Evolutionary conservation across 2,888 invertebrate genomes (phyloP).

Genomic region (Xanthorhoe spadicearia): DNA sequence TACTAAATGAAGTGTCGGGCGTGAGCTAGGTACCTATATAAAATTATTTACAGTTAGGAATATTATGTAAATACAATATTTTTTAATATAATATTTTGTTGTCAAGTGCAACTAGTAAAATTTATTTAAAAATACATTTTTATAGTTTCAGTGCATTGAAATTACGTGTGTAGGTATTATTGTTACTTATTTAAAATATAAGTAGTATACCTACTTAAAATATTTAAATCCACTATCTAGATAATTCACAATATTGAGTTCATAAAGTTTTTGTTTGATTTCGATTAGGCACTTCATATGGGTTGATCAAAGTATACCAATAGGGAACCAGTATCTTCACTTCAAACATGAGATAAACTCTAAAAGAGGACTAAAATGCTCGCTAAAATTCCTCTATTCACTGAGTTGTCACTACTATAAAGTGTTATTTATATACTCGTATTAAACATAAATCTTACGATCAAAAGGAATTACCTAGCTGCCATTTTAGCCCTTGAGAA

Average conservation of each 20-base stretch:
- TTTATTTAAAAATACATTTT: conserved; percentile 19
- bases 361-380: too few relatives aligned
- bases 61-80: too few relatives aligned
- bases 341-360: not conserved
- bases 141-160: conserved; percentile 14
- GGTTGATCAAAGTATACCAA: conserved; percentile 14
- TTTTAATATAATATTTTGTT: conserved; percentile 22
- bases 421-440: too few relatives aligned
- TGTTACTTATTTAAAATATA: not conserved
- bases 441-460: too few relatives aligned
- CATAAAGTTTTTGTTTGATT: conserved; percentile 7
- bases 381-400: too few relatives aligned
- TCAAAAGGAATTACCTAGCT: too few relatives aligned
- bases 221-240: not conserved
- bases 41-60: conserved; percentile 30
- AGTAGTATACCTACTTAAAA: not conserved
- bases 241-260: conserved; percentile 2
- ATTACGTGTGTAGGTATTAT: conserved; percentile 12
- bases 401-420: too few relatives aligned
- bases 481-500: too few relatives aligned
- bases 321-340: conserved; percentile 19
- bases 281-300: conserved; percentile 3
- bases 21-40: conserved; percentile 30
- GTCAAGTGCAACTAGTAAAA: conserved; percentile 34
- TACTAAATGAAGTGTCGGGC: conserved; percentile 14